These are phyloP conservation scores for Lycaon pictus DNA, from an alignment of 2,113 vertebrate species.

Conservation along the genomic window DNA sequence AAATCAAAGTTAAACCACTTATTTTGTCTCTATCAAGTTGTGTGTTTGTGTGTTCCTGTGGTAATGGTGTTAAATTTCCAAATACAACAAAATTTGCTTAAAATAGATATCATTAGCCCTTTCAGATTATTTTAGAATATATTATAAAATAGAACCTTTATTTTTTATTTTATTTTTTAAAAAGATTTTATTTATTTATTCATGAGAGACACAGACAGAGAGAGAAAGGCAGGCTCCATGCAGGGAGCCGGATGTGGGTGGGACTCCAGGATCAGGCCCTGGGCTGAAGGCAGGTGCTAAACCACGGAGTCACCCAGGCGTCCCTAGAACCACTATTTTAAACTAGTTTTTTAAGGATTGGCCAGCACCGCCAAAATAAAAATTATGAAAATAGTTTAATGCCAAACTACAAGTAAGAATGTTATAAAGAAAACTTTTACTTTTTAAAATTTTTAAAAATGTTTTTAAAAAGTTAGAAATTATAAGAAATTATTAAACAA, in stretches of 20 bases:
- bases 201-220: too few relatives aligned
- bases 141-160: too few relatives aligned
- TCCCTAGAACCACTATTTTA: not conserved
- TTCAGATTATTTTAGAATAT: constrained; percentile 3
- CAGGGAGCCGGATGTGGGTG: not conserved
- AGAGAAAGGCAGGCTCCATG: not conserved
- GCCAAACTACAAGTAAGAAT: not conserved
- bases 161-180: too few relatives aligned
- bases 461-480: constrained; percentile 30
- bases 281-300: not conserved
- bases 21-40: constrained; percentile 51
- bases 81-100: constrained; percentile 30
- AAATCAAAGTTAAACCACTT: constrained; percentile 58
- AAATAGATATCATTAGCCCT: not conserved
- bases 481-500: constrained; percentile 44
- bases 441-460: constrained; percentile 29
- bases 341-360: constrained; percentile 50
- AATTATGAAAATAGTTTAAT: constrained; percentile 32
- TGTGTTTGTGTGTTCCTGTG: not conserved
- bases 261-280: too few relatives aligned
- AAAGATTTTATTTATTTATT: too few relatives aligned
- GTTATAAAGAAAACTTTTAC: not conserved
- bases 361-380: not conserved
- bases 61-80: constrained; percentile 31
- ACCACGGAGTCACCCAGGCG: not conserved